phyloP scores from a whole-genome alignment of 2,888 invertebrate species.

The Parnassius orleans region DNA sequence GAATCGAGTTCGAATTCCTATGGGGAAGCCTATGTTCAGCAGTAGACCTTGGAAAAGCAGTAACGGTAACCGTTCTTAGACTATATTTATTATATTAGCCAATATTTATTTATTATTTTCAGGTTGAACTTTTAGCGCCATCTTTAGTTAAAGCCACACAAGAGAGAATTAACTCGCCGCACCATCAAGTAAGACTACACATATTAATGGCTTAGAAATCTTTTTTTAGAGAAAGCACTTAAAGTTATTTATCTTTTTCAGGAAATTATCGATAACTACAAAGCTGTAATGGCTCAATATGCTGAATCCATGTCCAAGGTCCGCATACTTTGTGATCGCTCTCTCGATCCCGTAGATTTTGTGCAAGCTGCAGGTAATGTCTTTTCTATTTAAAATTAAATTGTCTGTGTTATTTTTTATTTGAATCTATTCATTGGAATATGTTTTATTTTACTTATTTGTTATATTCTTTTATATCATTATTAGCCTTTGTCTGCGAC shows the following conservation, averaged over 20 bases:
- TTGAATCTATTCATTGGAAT: too few species aligned
- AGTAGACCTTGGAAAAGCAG: too few species aligned
- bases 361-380: constrained; percentile 91
- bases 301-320: constrained; percentile 93
- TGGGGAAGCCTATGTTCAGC: too few species aligned
- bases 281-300: constrained; percentile 87
- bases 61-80: too few species aligned
- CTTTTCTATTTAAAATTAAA: too few species aligned
- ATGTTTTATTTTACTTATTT: too few species aligned
- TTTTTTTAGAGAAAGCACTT: background rate
- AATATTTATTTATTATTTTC: constrained; percentile 27
- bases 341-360: constrained; percentile 96
- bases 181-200: constrained; percentile 46
- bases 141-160: constrained; percentile 65
- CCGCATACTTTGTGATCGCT: constrained; percentile 95
- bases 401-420: too few species aligned
- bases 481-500: too few species aligned
- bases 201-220: background rate
- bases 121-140: constrained; percentile 66
- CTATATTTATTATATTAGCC: too few species aligned
- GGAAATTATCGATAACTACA: constrained; percentile 94
- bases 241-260: constrained; percentile 29
- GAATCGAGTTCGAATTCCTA: too few species aligned
- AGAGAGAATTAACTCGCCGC: constrained; percentile 49
- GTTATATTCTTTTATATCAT: too few species aligned